Conservation (phyloP, 2,797 vertebrate genomes). For the Ceyx erithaca region DNA sequence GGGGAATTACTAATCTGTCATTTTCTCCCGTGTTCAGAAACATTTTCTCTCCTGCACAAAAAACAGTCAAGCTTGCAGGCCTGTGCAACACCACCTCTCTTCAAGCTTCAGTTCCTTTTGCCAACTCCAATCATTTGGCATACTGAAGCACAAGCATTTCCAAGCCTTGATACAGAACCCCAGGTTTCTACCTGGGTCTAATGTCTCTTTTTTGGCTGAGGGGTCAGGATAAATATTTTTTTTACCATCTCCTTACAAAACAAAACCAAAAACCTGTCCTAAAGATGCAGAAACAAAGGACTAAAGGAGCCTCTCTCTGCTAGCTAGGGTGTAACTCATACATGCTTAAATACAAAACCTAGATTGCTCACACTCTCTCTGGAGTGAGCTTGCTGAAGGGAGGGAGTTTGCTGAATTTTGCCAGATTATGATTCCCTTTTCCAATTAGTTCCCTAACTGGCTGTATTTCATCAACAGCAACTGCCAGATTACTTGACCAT, state of each 20-base stretch:
- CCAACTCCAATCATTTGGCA: not conserved
- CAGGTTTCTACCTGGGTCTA: not conserved
- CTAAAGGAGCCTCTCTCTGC: not conserved
- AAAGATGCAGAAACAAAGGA: not conserved
- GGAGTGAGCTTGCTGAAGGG: slow-evolving; percentile 6
- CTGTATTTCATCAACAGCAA: slow-evolving; percentile 77
- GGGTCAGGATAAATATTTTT: not conserved
- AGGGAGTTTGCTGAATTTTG: slow-evolving; percentile 58
- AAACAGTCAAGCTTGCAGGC: not conserved
- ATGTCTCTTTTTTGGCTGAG: not conserved
- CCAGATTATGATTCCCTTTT: slow-evolving; percentile 68
- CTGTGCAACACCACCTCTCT: not conserved
- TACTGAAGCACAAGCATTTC: not conserved
- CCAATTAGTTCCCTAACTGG: slow-evolving; percentile 74
- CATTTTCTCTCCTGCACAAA: not conserved
- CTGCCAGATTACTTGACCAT: slow-evolving; percentile 84
- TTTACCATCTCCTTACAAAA: not conserved
- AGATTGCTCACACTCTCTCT: slow-evolving; percentile 15
- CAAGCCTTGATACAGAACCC: not conserved
- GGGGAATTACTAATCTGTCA: not conserved
- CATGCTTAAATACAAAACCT: slow-evolving; percentile 19
- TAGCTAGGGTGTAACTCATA: slow-evolving; percentile 16
- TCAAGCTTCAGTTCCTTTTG: not conserved
- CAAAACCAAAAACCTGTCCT: not conserved
- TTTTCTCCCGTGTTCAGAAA: not conserved